These are phyloP conservation scores for Recurvirostra avosetta DNA, from an alignment of 2,113 vertebrate species.

Conservation along the genomic window DNA sequence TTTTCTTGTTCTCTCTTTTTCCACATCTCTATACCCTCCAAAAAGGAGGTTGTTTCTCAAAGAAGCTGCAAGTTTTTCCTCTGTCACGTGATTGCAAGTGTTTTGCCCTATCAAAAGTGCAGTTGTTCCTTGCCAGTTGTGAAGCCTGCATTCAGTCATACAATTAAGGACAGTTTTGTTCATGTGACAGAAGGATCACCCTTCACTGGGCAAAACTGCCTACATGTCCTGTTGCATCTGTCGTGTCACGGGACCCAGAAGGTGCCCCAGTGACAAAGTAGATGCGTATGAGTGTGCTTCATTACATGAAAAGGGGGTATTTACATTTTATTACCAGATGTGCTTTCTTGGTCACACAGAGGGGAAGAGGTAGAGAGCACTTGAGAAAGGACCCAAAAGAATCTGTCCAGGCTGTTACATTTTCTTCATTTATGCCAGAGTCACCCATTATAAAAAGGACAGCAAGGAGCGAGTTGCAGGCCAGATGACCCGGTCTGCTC, in stretches of 20 bases:
- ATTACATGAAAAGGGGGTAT: neutral
- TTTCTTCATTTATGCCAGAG: neutral
- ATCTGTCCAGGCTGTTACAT: neutral
- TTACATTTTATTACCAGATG: neutral
- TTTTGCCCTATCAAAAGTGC: neutral
- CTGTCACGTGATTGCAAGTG: neutral
- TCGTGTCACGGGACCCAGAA: no score
- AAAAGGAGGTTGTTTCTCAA: neutral
- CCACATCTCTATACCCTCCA: neutral
- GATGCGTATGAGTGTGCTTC: fast-evolving
- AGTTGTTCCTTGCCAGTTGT: neutral
- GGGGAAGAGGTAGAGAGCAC: neutral
- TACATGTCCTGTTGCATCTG: neutral
- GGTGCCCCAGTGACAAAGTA: no score
- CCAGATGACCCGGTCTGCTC: neutral
- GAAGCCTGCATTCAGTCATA: neutral
- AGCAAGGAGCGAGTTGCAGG: neutral
- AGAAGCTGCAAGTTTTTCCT: neutral
- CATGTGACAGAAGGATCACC: neutral
- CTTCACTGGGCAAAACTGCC: neutral
- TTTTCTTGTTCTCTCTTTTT: neutral
- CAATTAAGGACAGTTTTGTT: neutral
- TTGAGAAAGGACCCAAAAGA: neutral
- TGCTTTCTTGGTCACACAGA: neutral
- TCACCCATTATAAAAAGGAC: neutral